Evolutionary conservation across 2,113 vertebrate species (phyloP), one percentile per base, ranked within the genome.

Genomic region (mouse (Mus musculus)): DNA sequence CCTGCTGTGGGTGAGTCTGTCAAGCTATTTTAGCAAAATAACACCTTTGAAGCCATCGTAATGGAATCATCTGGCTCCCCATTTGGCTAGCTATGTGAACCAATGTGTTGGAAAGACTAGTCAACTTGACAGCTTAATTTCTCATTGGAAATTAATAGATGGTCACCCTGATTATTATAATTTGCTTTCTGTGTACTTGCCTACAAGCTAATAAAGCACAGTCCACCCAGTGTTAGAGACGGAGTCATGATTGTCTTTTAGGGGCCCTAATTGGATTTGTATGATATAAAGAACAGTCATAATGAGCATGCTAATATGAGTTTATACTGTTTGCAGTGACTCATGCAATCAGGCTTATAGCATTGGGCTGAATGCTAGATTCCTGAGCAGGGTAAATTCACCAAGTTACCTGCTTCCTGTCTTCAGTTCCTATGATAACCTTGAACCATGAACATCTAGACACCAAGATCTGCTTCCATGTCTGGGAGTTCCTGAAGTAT

Each of bases 251-350:
- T 63, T 95, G 59, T 88, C 80, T 73, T 92, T 95, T 94, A 39
- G 76, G 61, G 73, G 49, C 54, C 63, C 72, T 93, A 97, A 98
- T 91, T 96, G 86, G 81, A 92, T 96, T 96, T 97, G 85, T 95
- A 86, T 95, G 95, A 90, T 78, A 93, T 88, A 87, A 52, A 90
- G 2, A 77, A 46, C 78, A 93, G 56, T 80, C 88, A 93, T 89
- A 96, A 94, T 89, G 81, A 97, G 33, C 84, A 81, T 82, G 72
- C 77, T 86, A 93, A 86, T 56, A 61, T 22, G 67, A 93, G 52
- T 49, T 93, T 65, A 95, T 46, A 90, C 20, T 82, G 56, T 94
- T 94, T 69, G 80, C 54, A 89, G 54, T 52, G 80, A 90, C 33
- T 61, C n/a, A 76, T 76, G 52, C 52, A 52, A 36, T 75, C 54